These are phyloP conservation scores for Calephelis nemesis DNA, from an alignment of 1,140 invertebrate species.

Conservation along the genomic window DNA sequence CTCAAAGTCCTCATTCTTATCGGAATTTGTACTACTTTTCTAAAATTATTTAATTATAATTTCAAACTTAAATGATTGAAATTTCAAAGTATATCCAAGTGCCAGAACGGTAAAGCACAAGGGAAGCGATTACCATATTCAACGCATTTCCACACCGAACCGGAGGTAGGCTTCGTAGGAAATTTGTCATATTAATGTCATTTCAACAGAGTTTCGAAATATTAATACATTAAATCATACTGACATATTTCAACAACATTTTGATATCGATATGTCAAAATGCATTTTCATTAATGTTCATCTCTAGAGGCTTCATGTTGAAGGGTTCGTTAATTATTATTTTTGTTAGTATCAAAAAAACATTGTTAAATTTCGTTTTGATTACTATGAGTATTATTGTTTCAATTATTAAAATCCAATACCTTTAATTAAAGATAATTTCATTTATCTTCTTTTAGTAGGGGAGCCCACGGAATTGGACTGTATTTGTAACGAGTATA, in stretches of 20 bases:
- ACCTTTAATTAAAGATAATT: too few species aligned
- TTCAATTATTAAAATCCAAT: too few species aligned
- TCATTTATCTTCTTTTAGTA: too few species aligned
- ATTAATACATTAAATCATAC: slow-evolving; percentile 67
- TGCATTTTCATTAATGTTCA: slow-evolving; percentile 23
- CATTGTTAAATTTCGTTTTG: not conserved
- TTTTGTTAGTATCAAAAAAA: not conserved
- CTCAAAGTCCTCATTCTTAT: slow-evolving; percentile 2
- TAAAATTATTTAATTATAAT: slow-evolving; percentile 21
- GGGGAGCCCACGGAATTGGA: too few species aligned
- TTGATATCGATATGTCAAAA: slow-evolving; percentile 42
- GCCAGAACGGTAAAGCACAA: slow-evolving; percentile 47
- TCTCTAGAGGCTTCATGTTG: not conserved
- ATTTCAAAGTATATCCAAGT: slow-evolving; percentile 57
- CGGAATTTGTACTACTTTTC: slow-evolving; percentile 15
- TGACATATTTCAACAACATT: slow-evolving; percentile 47
- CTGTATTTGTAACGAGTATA: too few species aligned
- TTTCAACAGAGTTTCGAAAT: slow-evolving; percentile 51
- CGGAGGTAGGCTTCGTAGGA: slow-evolving; percentile 57
- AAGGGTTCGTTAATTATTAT: not conserved
- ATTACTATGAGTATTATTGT: too few species aligned
- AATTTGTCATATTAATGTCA: slow-evolving; percentile 75
- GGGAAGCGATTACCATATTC: slow-evolving; percentile 70
- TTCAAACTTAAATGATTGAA: slow-evolving; percentile 43
- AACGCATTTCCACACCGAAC: slow-evolving; percentile 56